Evolutionary conservation across 2,888 invertebrate species (phyloP).

Genomic region (Heliconius aoede): DNA sequence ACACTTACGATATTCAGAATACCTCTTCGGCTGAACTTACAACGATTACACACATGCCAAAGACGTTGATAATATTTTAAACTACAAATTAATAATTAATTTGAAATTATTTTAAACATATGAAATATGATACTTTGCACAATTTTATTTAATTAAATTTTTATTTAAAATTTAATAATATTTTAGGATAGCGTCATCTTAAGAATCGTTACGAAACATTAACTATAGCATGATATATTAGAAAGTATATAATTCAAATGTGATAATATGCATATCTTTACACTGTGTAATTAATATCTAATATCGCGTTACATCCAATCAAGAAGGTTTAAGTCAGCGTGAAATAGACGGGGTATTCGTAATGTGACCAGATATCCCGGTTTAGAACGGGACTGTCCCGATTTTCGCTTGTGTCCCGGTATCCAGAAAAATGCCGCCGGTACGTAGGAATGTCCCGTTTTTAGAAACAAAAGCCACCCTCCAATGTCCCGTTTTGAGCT

Average conservation of each 20-base stretch:
- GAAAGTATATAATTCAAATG: slow-evolving; percentile 13
- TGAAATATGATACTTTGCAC: too few relatives aligned
- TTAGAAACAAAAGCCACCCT: too few relatives aligned
- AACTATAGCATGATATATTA: neutral
- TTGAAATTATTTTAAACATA: neutral
- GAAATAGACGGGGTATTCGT: slow-evolving; percentile 29
- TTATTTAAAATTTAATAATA: neutral
- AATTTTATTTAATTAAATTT: neutral
- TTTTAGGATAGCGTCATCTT: neutral
- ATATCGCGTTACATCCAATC: slow-evolving; percentile 27
- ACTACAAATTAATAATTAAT: neutral
- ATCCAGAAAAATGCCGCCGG: too few relatives aligned
- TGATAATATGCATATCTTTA: slow-evolving; percentile 23
- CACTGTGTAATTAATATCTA: slow-evolving; percentile 24
- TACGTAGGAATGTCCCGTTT: too few relatives aligned
- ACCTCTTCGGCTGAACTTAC: too few relatives aligned
- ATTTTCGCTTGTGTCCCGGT: too few relatives aligned
- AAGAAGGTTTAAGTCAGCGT: slow-evolving; percentile 39
- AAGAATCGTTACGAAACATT: neutral
- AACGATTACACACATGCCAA: too few relatives aligned
- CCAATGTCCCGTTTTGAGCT: too few relatives aligned
- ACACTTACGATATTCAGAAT: too few relatives aligned
- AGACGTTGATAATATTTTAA: neutral
- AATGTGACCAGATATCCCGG: too few relatives aligned
- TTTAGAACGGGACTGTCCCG: too few relatives aligned